Evolutionary conservation across 2,797 vertebrate species (phyloP).

Genomic region (Pyrocephalus nanus): DNA sequence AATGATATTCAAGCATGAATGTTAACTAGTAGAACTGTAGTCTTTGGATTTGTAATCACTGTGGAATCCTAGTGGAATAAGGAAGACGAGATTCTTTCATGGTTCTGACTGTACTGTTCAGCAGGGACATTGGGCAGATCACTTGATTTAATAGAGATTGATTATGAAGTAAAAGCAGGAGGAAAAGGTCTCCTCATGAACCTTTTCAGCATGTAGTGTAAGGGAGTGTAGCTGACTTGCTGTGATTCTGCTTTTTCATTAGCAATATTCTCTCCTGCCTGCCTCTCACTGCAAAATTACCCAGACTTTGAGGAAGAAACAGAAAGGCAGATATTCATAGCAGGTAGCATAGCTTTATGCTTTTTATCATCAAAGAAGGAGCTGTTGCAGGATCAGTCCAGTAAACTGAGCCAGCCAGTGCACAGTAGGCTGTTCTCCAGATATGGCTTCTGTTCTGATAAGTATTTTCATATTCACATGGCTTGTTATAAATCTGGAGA

Average conservation of each 20-base stretch:
- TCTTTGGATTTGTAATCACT: constrained; percentile 22
- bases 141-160: constrained; percentile 27
- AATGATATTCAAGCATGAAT: constrained; percentile 49
- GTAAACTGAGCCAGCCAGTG: background rate
- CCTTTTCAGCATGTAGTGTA: background rate
- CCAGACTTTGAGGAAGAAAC: background rate
- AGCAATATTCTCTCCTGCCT: background rate
- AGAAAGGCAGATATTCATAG: background rate
- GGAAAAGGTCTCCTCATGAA: background rate
- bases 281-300: background rate
- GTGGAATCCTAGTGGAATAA: constrained; percentile 31
- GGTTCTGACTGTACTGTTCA: background rate
- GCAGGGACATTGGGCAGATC: background rate
- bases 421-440: background rate
- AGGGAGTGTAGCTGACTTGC: background rate
- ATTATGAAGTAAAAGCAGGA: constrained; percentile 2
- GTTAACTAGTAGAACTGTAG: constrained; percentile 12
- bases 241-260: background rate
- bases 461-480: background rate
- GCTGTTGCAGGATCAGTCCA: background rate
- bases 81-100: constrained; percentile 11
- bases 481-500: background rate
- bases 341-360: background rate
- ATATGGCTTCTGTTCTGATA: background rate
- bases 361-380: background rate